A percentile compares a stretch with the other conserved stretches of the same genome.
Conservation (phyloP, 2,113 vertebrate species). For the Phoxinus phoxinus region DNA sequence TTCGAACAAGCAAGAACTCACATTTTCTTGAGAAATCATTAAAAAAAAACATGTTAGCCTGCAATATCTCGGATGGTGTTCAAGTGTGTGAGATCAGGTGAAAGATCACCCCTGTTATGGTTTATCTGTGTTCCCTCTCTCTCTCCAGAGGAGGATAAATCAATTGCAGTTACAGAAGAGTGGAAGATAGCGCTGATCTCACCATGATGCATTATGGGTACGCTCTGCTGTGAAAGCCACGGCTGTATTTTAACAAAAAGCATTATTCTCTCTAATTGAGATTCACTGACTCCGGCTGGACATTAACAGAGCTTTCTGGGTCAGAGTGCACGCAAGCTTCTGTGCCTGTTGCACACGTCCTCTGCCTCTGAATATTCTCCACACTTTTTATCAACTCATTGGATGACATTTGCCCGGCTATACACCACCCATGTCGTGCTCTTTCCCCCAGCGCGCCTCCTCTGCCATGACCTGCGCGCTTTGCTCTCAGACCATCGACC, state of each 20-base stretch:
- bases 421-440: neutral
- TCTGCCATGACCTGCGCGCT: neutral
- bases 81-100: conserved; percentile 19
- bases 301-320: conserved; percentile 65
- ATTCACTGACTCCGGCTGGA: conserved; percentile 47
- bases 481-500: conserved; percentile 13
- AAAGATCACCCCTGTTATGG: neutral
- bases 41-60: neutral
- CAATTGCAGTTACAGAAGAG: conserved; percentile 55
- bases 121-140: conserved; percentile 1
- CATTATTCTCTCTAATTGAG: conserved; percentile 58
- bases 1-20: neutral
- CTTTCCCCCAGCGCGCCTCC: neutral
- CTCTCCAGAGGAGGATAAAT: conserved; percentile 50
- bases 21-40: neutral
- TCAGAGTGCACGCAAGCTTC: conserved; percentile 2
- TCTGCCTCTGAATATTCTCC: neutral
- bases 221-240: conserved; percentile 53
- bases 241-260: conserved; percentile 56
- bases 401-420: neutral
- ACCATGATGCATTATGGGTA: conserved; percentile 60
- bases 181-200: conserved; percentile 48
- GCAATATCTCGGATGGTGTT: neutral
- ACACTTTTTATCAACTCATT: neutral
- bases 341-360: neutral